These are phyloP conservation scores for Halichoeres trimaculatus DNA, from an alignment of 2,113 vertebrate genomes.

Conservation along the genomic window DNA sequence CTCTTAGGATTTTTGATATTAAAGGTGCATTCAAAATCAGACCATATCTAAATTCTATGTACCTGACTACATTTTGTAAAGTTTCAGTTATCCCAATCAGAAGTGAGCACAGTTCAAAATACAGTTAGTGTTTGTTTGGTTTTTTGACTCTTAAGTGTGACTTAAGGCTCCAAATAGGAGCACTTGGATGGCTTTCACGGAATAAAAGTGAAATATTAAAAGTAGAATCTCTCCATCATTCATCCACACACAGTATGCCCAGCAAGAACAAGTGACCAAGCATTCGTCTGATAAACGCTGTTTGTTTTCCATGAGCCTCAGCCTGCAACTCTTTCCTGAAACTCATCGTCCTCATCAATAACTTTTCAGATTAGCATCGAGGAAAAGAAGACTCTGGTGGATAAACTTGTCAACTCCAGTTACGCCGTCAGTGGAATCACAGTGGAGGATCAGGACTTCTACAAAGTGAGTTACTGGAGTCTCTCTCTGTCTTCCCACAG, in stretches of 20 bases:
- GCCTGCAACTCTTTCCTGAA: slow-evolving; percentile 21
- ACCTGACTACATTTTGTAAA: neutral
- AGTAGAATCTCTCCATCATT: slow-evolving; percentile 1
- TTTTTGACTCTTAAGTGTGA: neutral
- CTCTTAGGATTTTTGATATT: neutral
- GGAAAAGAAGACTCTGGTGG: slow-evolving; percentile 80
- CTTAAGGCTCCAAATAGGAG: neutral
- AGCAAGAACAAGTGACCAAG: neutral
- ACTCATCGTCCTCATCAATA: slow-evolving; percentile 27
- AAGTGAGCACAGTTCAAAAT: neutral
- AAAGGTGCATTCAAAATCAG: neutral
- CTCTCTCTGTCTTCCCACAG: neutral
- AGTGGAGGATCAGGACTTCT: slow-evolving; percentile 83
- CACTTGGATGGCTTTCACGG: neutral
- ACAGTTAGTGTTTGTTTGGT: neutral
- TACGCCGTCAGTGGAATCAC: slow-evolving; percentile 68
- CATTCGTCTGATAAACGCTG: slow-evolving; percentile 7
- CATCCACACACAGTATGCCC: slow-evolving; percentile 1
- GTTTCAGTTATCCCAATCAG: neutral
- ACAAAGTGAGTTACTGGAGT: slow-evolving; percentile 87
- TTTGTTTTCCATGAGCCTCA: slow-evolving; percentile 4
- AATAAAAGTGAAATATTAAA: neutral
- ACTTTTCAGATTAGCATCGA: slow-evolving; percentile 83
- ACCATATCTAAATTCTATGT: neutral
- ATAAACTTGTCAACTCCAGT: slow-evolving; percentile 85